phyloP scores from a whole-genome alignment of 2,888 invertebrate genomes.

The Druceiella hillmani region DNA sequence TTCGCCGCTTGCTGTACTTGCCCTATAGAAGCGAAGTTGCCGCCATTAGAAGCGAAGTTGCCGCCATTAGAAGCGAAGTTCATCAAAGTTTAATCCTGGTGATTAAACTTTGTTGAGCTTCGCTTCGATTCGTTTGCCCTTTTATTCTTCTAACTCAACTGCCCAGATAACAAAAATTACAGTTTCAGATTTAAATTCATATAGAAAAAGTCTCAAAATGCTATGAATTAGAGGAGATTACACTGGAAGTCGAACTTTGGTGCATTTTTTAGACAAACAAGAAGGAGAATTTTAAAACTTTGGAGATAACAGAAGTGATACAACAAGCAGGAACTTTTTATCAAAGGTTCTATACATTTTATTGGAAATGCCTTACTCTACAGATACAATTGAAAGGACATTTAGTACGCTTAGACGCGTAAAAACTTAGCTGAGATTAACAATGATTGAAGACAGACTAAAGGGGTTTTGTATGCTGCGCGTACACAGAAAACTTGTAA shows the following conservation, averaged over 20 bases:
- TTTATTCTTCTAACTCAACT: too few species aligned
- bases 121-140: too few species aligned
- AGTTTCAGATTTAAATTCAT: conserved; percentile 8
- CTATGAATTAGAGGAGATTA: too few species aligned
- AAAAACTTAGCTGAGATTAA: conserved; percentile 18
- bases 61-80: conserved; percentile 14
- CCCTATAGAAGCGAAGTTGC: too few species aligned
- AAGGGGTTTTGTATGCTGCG: conserved; percentile 11
- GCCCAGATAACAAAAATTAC: conserved; percentile 10
- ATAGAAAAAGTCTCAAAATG: conserved; percentile 10
- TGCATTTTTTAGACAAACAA: conserved; percentile 10
- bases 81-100: neutral
- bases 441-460: conserved; percentile 17
- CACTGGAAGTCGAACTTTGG: conserved; percentile 9
- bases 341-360: conserved; percentile 13
- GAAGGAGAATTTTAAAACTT: conserved; percentile 8
- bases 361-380: conserved; percentile 14
- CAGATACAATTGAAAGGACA: conserved; percentile 16
- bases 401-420: conserved; percentile 16
- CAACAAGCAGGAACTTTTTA: conserved; percentile 11
- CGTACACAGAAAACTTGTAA: conserved; percentile 9
- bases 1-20: conserved; percentile 8
- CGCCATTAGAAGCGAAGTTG: conserved; percentile 8
- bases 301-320: conserved; percentile 9
- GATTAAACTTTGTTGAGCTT: conserved; percentile 6